A percentile compares a stretch with the other conserved stretches of the same genome.
These are phyloP conservation scores for Pseudomyrmex flavicornis DNA, from an alignment of 1,140 invertebrate species.

Conservation along the genomic window DNA sequence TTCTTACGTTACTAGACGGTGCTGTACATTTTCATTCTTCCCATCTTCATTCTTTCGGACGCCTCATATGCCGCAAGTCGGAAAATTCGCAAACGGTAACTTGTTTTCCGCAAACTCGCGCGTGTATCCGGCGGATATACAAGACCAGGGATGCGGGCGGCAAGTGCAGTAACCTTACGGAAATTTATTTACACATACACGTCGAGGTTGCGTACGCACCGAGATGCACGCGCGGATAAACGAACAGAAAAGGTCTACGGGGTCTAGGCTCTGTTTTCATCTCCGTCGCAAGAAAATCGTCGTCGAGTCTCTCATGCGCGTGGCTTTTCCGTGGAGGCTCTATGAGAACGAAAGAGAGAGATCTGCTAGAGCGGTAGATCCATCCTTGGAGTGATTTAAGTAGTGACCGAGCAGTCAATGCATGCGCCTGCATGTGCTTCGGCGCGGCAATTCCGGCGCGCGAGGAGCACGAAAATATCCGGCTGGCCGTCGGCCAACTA, in stretches of 20 bases:
- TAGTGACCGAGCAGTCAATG: conserved; percentile 76
- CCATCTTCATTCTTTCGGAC: not conserved
- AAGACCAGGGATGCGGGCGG: too few relatives aligned
- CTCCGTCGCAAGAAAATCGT: conserved; percentile 6
- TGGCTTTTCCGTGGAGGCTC: conserved; percentile 44
- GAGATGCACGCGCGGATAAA: not conserved
- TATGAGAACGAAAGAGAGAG: not conserved
- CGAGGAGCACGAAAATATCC: conserved; percentile 77
- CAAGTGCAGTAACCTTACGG: conserved; percentile 2
- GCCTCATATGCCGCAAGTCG: not conserved
- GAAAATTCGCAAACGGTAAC: conserved; percentile 37
- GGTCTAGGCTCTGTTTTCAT: not conserved
- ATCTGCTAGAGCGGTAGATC: conserved; percentile 61
- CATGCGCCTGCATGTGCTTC: conserved; percentile 4
- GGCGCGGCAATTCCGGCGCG: conserved; percentile 15
- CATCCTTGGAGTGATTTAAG: conserved; percentile 80
- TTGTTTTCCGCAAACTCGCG: conserved; percentile 29
- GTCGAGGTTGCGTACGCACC: not conserved
- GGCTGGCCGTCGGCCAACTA: conserved; percentile 75
- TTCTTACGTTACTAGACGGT: conserved; percentile 17
- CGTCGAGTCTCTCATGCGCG: conserved; percentile 44
- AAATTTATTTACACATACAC: conserved; percentile 36
- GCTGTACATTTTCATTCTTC: conserved; percentile 19
- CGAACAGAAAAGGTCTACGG: not conserved
- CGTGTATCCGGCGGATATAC: conserved; percentile 15